phyloP scores from a whole-genome alignment of 2,797 vertebrate species.

The Eurystomus glaucurus region DNA sequence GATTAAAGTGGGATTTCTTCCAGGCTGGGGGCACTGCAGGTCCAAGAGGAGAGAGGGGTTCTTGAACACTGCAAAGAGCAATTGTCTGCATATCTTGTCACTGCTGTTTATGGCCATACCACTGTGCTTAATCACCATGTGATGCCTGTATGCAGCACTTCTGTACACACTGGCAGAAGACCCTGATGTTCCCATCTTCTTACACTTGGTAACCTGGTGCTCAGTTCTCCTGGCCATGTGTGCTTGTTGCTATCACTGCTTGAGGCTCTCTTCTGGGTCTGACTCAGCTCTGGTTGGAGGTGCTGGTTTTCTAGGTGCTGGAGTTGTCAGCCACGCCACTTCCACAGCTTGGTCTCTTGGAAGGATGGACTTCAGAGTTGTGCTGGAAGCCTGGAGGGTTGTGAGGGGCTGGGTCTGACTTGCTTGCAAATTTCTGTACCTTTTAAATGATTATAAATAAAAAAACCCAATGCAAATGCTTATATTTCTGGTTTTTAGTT shows the following conservation, averaged over 20 bases:
- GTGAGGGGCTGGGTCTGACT: not conserved
- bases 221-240: not conserved
- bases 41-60: not conserved
- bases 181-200: not conserved
- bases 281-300: not conserved
- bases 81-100: constrained; percentile 2
- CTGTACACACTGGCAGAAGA: not conserved
- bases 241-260: not conserved
- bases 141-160: not conserved
- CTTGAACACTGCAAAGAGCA: not conserved
- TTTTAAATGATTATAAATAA: constrained; percentile 42
- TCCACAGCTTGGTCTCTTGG: not conserved
- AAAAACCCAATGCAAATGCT: not conserved
- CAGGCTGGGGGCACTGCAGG: not conserved
- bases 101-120: not conserved
- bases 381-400: not conserved
- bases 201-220: not conserved
- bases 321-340: not conserved
- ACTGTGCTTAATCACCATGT: not conserved
- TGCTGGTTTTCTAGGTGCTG: not conserved
- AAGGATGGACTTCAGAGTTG: not conserved
- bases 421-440: not conserved
- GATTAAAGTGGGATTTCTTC: not conserved
- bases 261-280: not conserved
- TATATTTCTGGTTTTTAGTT: not conserved